Conservation (phyloP, 2,113 vertebrate genomes). For the Psophia crepitans region DNA sequence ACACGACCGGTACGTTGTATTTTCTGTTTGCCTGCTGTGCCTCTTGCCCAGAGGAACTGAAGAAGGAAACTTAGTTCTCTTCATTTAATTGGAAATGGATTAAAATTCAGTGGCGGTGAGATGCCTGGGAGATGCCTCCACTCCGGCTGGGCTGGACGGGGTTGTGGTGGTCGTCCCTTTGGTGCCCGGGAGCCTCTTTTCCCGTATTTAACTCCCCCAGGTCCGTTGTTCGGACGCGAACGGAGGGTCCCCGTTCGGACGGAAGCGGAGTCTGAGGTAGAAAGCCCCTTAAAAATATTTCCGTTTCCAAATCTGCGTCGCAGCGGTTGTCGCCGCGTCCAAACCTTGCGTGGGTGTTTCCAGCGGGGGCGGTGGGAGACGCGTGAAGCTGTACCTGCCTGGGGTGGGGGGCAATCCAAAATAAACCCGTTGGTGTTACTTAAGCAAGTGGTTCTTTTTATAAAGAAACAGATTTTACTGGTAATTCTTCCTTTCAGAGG, state of each 20-base stretch:
- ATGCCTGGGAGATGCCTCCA: neutral
- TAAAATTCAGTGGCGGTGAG: neutral
- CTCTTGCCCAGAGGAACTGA: conserved; percentile 52
- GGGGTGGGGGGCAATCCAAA: neutral
- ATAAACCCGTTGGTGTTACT: neutral
- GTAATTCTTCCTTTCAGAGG: neutral
- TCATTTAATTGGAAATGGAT: conserved; percentile 4
- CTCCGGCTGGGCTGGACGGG: neutral
- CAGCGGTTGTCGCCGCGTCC: neutral
- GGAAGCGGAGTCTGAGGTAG: neutral
- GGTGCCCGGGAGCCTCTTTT: neutral
- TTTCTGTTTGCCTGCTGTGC: conserved; percentile 57
- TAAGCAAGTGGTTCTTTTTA: neutral
- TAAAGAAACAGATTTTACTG: neutral
- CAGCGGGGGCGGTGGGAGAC: neutral
- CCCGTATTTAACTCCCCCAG: neutral
- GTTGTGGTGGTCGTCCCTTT: neutral
- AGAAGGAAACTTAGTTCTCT: neutral
- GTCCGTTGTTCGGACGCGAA: neutral
- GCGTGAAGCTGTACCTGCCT: neutral
- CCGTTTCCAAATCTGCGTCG: neutral
- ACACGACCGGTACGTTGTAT: neutral
- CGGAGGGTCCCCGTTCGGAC: neutral
- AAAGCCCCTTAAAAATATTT: neutral
- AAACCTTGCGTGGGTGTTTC: neutral